Conservation (phyloP, 2,113 vertebrate species). For the Aspidoscelis tigris region DNA sequence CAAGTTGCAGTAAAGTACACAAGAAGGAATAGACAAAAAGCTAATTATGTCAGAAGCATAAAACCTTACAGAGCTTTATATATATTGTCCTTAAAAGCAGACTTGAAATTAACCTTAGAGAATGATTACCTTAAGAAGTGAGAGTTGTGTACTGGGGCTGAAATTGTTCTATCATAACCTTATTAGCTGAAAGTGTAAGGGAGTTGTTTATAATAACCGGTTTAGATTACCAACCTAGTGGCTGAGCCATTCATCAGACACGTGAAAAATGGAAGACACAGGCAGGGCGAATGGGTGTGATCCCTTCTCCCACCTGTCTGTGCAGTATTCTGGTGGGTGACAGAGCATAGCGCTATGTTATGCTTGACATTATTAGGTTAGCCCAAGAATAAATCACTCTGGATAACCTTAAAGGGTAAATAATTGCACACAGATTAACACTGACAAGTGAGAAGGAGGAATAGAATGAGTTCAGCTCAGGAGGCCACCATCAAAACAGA, state of each 20-base stretch:
- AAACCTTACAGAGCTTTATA: constrained; percentile 4
- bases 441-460: constrained; percentile 54
- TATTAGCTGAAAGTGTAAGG: constrained; percentile 64
- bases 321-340: constrained; percentile 56
- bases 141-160: constrained; percentile 45
- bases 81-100: background rate
- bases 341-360: constrained; percentile 63
- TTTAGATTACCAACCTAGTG: constrained; percentile 64
- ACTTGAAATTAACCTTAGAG: background rate
- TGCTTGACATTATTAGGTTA: constrained; percentile 71
- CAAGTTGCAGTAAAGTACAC: background rate
- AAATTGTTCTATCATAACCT: constrained; percentile 42
- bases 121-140: constrained; percentile 47
- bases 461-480: constrained; percentile 18
- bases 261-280: constrained; percentile 55
- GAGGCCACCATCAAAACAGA: constrained; percentile 36
- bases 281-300: constrained; percentile 42
- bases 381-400: constrained; percentile 73
- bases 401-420: constrained; percentile 64
- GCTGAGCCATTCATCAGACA: constrained; percentile 62
- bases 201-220: constrained; percentile 65
- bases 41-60: constrained; percentile 43
- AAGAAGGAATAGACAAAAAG: background rate
- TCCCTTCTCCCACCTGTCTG: constrained; percentile 38
- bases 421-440: constrained; percentile 68